Base-by-base conservation (phyloP, 2,888 invertebrate species). In the Empis stercorea region DNA sequence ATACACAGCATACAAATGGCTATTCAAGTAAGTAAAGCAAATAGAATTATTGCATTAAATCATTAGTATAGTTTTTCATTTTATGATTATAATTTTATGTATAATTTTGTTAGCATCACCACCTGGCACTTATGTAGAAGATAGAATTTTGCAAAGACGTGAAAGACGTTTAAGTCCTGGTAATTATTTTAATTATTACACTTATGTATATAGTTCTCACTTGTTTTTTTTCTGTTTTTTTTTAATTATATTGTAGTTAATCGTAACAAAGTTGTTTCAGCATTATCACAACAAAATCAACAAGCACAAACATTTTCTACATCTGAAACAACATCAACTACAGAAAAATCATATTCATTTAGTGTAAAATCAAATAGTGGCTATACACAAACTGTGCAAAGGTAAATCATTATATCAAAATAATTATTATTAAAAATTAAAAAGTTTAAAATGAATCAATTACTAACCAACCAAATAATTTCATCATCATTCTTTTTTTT, bases 331-430 rank as follows among this genome's bases (percentile, higher is more conserved):
- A 49, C 47, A 47, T 43, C 52, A 51, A 56, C 51, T 44, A 54
- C 49, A 48, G 55, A 50, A 53, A 54, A 34, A 34, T 73, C 74
- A 5, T 75, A 70, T 55, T 71, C 74, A 44, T 78, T 78, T 58
- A 72, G 76, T 58, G 74, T 73, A 30, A 76, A 76, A 66, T 73
- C 74, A 37, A 57, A 73, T 73, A 52, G 73, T 73, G 52, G 73
- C 71, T 55, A 76, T 71, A 62, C 61, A 73, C 56, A 76, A 73
- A 62, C 73, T 73, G 53, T 74, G 15, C 59, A 61, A 59, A 66
- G 65, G 65, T 66, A 66, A 61, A 7, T 11, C n/a, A 27, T 38
- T 15, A 38, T 14, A 38, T 3, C 17, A 38, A n/a, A n/a, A n/a
- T n/a, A n/a, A n/a, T n/a, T n/a, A n/a, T n/a, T n/a, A n/a, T n/a